Base-by-base conservation (phyloP, 2,797 vertebrate genomes). In the Uromys caudimaculatus region DNA sequence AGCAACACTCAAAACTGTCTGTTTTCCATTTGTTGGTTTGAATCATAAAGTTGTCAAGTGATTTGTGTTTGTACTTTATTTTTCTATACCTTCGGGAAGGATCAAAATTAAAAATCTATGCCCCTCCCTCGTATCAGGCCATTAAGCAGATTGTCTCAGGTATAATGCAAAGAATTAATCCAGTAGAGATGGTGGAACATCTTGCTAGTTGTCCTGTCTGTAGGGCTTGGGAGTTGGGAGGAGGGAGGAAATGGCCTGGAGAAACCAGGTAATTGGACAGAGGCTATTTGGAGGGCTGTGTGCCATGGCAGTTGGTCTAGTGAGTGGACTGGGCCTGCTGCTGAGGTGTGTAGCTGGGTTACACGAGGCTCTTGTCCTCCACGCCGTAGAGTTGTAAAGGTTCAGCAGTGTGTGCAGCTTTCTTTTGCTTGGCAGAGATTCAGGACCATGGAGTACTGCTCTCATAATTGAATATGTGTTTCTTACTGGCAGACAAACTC, bases 1-100 rank as follows among this genome's bases (percentile, higher is more conserved):
- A 84, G 79, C 97, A 64, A 44, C 83, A 32, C 90, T 89, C 90
- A 35, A 77, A 96, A 91, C 89, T 94, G 77, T 94, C 91, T 97
- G 95, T 94, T 97, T 95, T 84, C 94, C 96, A 38, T 96, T 52
- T 94, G 75, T 97, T 89, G 90, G 92, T 95, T 95, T 97, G 89
- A 85, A 96, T 95, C 96, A 97, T 98, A 97, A 97, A 97, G 84
- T 95, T 94, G 89, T 96, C 93, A 86, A 96, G 96, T 95, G 94
- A 94, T 78, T 85, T 78, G 79, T 97, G 95, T 92, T 97, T 93
- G 94, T 95, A 93, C 76, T 95, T 95, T 2, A 52, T 95, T 96
- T 4, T 16, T 56, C 85, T 79, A 81, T 6, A 35, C 81, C 94
- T 97, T 96, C 77, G 90, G 95, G 77, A 95, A 89, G 88, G 75